Evolutionary conservation across 2,113 vertebrate genomes (phyloP).

Genomic region (Callipepla californica): DNA sequence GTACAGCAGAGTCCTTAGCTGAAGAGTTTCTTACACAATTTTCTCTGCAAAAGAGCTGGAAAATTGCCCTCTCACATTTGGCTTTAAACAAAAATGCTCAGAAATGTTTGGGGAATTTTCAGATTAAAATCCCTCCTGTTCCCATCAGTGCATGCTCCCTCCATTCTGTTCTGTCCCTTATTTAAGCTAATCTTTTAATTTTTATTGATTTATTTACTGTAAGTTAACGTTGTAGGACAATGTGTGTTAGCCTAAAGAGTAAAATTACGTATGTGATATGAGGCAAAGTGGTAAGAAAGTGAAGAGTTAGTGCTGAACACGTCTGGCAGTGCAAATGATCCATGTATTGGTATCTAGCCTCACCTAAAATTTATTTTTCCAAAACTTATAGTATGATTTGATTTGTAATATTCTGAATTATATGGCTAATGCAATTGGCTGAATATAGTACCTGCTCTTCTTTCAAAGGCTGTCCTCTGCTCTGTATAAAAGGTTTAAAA

Average conservation of each 20-base stretch:
- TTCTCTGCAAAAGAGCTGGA: slow-evolving; percentile 15
- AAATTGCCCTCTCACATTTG: slow-evolving; percentile 12
- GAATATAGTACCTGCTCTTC: background rate
- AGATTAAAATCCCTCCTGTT: background rate
- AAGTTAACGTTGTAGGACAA: background rate
- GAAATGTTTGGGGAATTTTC: slow-evolving; percentile 3
- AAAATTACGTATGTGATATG: background rate
- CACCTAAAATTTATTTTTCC: background rate
- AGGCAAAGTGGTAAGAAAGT: background rate
- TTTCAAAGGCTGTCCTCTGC: slow-evolving; percentile 17
- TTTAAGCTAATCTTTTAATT: background rate
- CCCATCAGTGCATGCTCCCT: background rate
- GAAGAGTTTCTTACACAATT: slow-evolving; percentile 48
- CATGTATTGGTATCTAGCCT: background rate
- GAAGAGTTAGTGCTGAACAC: background rate
- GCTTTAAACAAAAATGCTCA: background rate
- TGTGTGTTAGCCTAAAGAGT: background rate
- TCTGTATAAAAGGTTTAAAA: background rate
- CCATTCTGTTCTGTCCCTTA: background rate
- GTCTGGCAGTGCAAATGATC: slow-evolving; percentile 34
- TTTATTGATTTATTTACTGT: background rate
- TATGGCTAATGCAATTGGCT: slow-evolving; percentile 7
- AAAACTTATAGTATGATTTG: slow-evolving; percentile 12
- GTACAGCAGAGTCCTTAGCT: slow-evolving; percentile 35
- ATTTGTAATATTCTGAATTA: slow-evolving; percentile 24